A percentile compares a stretch with the other conserved stretches of the same genome.
Conservation (phyloP, 2,797 vertebrate genomes). For the Bradypus variegatus region DNA sequence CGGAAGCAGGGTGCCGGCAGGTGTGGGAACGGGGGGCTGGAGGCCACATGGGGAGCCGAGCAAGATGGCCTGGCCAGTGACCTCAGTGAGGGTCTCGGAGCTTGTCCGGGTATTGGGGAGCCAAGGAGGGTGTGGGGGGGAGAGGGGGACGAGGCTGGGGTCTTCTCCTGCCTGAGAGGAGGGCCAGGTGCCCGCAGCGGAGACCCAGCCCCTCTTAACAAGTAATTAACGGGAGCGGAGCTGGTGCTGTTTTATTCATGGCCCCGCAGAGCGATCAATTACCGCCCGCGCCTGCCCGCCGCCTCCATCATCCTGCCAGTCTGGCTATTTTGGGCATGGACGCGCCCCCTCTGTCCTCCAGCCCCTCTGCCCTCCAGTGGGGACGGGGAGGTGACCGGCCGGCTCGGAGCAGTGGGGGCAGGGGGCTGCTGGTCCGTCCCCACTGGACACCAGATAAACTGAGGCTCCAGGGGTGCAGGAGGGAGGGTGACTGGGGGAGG, state of each 20-base stretch:
- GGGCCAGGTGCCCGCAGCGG: background rate
- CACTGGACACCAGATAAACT: background rate
- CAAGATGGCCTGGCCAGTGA: background rate
- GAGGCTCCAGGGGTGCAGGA: background rate
- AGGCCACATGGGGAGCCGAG: background rate
- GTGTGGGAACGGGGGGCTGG: background rate
- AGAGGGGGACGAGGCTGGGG: background rate
- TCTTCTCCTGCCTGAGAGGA: background rate
- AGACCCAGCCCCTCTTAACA: constrained; percentile 25
- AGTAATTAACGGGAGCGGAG: constrained; percentile 15
- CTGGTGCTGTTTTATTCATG: constrained; percentile 74
- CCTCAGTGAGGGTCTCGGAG: background rate
- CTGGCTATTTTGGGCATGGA: constrained; percentile 58
- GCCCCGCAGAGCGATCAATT: constrained; percentile 69
- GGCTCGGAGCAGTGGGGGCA: background rate
- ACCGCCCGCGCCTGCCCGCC: constrained; percentile 11
- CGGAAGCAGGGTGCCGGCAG: rapidly evolving
- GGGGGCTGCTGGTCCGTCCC: background rate
- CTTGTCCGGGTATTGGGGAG: background rate
- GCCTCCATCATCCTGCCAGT: constrained; percentile 73
- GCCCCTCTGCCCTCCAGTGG: background rate
- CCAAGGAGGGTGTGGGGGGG: background rate
- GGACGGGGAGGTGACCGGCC: background rate
- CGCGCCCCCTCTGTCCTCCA: background rate
- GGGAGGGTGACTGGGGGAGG: background rate